Evolutionary conservation across 2,113 vertebrate genomes (phyloP).

Genomic region (Eurystomus gularis): DNA sequence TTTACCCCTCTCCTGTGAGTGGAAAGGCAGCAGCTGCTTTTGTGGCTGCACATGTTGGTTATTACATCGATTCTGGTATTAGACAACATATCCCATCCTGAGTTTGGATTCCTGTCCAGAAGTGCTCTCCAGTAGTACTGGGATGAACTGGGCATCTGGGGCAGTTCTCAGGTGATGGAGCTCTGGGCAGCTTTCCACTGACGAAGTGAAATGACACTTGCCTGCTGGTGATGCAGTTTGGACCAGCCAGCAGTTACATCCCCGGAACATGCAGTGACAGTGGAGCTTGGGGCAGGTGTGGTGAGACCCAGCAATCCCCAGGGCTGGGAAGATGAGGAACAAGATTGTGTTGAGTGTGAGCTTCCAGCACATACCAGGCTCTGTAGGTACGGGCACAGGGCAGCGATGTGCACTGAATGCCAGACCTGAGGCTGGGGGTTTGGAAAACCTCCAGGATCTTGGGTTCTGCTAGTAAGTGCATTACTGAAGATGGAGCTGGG

Average conservation of each 20-base stretch:
- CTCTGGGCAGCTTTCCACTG: background rate
- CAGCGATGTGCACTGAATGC: background rate
- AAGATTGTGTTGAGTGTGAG: background rate
- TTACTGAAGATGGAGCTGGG: background rate
- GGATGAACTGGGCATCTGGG: background rate
- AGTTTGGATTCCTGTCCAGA: background rate
- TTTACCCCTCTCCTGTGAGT: background rate
- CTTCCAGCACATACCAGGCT: background rate
- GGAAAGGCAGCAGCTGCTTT: background rate
- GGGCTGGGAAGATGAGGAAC: background rate
- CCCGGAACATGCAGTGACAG: background rate
- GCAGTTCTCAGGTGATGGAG: background rate
- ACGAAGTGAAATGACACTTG: background rate
- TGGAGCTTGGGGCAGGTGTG: background rate
- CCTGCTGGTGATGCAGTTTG: background rate
- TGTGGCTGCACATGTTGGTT: background rate
- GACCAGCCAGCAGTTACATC: rapidly evolving
- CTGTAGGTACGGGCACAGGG: background rate
- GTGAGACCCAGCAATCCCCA: background rate
- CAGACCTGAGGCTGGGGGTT: background rate
- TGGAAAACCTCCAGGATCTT: background rate
- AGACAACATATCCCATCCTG: background rate
- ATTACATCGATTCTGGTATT: background rate
- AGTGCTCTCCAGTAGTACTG: background rate
- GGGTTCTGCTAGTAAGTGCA: background rate